Evolutionary conservation across 64 coral and sea anemone species (phyloP).

Genomic region (Actinia equina): DNA sequence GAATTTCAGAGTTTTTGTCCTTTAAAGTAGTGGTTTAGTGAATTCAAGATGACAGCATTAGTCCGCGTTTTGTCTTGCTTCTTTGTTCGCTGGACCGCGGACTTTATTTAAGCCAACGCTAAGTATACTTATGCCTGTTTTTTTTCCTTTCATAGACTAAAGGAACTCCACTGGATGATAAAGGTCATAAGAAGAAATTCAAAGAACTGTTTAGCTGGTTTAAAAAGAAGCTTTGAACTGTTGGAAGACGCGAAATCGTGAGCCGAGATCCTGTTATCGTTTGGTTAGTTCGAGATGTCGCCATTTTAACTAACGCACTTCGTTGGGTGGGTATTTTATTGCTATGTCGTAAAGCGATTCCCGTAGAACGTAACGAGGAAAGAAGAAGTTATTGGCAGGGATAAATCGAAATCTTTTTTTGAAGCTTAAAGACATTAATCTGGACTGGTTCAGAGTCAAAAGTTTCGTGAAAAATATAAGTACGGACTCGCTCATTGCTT

Average conservation of each 20-base stretch:
- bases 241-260: constrained; percentile 4
- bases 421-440: neutral
- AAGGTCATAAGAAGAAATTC: neutral
- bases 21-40: constrained; percentile 26
- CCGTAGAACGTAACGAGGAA: neutral
- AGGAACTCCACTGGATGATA: neutral
- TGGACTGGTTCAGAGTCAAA: neutral
- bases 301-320: constrained; percentile 85
- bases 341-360: neutral
- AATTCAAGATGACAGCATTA: constrained; percentile 36
- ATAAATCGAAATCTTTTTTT: neutral
- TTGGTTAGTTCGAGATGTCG: constrained; percentile 63
- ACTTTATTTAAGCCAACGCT: neutral
- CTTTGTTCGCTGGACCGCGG: constrained; percentile 41
- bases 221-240: neutral
- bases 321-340: constrained; percentile 64
- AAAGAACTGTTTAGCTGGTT: neutral
- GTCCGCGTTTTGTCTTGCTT: constrained; percentile 5
- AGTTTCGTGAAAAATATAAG: neutral
- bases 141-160: neutral
- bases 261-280: constrained; percentile 14
- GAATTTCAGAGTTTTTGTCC: constrained; percentile 31
- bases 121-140: neutral
- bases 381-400: constrained; percentile 1
- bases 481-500: neutral